Conservation (phyloP, 2,113 vertebrate species). For the Aegotheles bennettii region DNA sequence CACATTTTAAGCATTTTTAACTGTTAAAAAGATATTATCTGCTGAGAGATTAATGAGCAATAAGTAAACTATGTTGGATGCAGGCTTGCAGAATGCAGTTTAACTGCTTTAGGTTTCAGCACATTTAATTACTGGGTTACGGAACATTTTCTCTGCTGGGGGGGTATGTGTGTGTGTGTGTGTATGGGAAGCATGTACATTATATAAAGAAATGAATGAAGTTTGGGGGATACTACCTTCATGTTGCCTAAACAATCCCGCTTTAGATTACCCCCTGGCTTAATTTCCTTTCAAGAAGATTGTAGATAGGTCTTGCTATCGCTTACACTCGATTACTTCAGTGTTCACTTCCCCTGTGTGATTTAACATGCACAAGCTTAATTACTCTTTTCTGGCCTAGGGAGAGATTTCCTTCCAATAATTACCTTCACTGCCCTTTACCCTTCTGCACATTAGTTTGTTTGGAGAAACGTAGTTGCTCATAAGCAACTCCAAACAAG, state of each 20-base stretch:
- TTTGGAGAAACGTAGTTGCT: constrained; percentile 69
- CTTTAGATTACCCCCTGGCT: constrained; percentile 33
- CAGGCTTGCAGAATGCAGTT: constrained; percentile 53
- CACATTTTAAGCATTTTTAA: not conserved
- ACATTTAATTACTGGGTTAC: constrained; percentile 61
- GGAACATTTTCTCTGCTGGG: constrained; percentile 22
- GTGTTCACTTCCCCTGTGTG: constrained; percentile 55
- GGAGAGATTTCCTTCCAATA: constrained; percentile 78
- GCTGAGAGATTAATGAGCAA: not conserved
- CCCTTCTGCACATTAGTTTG: constrained; percentile 68
- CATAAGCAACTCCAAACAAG: constrained; percentile 63
- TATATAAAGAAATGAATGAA: constrained; percentile 29
- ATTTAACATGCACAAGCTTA: constrained; percentile 67
- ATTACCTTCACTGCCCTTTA: constrained; percentile 76
- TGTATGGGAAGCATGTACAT: not conserved
- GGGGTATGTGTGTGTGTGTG: not conserved
- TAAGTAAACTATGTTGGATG: not conserved
- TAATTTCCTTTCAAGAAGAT: constrained; percentile 54
- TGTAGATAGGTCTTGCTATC: constrained; percentile 38
- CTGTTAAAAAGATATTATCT: not conserved
- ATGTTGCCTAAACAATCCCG: constrained; percentile 48
- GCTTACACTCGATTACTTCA: constrained; percentile 58
- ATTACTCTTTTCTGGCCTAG: constrained; percentile 70
- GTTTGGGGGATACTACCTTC: constrained; percentile 29
- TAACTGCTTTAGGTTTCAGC: constrained; percentile 60